phyloP scores from a whole-genome alignment of 2,888 invertebrate genomes.

The Melinaea marsaeus region DNA sequence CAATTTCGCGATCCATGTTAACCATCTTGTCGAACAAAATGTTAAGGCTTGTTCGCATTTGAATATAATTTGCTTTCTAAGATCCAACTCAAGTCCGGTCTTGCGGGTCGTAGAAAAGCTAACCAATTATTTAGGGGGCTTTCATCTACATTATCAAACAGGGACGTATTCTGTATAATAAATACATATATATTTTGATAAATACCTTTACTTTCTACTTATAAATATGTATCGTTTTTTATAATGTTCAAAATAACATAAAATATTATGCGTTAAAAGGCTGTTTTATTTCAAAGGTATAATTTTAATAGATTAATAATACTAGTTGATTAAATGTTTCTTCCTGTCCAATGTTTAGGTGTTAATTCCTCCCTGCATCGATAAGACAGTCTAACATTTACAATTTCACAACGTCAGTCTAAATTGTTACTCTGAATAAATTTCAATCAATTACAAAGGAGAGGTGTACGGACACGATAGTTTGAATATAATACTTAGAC shows the following conservation, averaged over 20 bases:
- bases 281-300: too few species aligned
- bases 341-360: neutral
- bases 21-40: conserved; percentile 48
- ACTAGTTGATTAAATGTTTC: neutral
- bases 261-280: too few species aligned
- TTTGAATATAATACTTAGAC: conserved; percentile 52
- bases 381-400: conserved; percentile 42
- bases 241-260: neutral
- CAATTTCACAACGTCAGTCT: conserved; percentile 43
- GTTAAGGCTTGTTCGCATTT: conserved; percentile 49
- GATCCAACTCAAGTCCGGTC: conserved; percentile 44
- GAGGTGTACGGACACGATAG: conserved; percentile 51
- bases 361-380: conserved; percentile 35
- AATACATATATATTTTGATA: neutral
- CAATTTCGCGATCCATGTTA: conserved; percentile 24
- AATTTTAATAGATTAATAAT: too few species aligned
- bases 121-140: conserved; percentile 63
- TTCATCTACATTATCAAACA: conserved; percentile 45
- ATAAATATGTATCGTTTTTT: too few species aligned
- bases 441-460: conserved; percentile 67
- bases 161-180: conserved; percentile 35
- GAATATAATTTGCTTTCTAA: conserved; percentile 50
- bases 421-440: conserved; percentile 64
- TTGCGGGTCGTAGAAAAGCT: conserved; percentile 49
- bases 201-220: too few species aligned